A percentile compares a stretch with the other conserved stretches of the same genome.
Conservation (phyloP, 23 tunicate species). For the Styela plicata region DNA sequence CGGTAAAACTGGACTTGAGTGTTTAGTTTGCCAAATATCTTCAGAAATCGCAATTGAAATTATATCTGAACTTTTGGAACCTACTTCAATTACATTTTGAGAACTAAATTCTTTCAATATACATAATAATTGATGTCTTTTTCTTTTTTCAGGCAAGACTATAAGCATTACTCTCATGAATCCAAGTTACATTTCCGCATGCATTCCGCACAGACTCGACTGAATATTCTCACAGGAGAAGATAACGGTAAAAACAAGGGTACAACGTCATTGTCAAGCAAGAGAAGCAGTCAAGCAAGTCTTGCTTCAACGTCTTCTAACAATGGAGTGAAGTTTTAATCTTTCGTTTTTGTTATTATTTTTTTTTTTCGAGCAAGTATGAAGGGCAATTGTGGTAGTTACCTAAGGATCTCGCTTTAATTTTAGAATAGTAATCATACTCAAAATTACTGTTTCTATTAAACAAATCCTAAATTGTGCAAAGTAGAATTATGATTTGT, state of each 20-base stretch:
- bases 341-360: neutral
- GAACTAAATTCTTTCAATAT: no score
- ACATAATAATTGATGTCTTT: no score
- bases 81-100: no score
- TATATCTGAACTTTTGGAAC: no score
- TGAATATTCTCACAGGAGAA: constrained; percentile 28
- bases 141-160: constrained; percentile 56
- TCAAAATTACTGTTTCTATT: neutral
- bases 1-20: no score
- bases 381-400: neutral
- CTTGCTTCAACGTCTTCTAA: neutral
- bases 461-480: neutral
- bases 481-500: neutral
- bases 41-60: no score
- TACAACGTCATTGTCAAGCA: neutral
- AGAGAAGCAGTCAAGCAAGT: neutral
- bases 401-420: neutral
- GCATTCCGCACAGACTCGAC: constrained; percentile 74
- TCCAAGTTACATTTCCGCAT: constrained; percentile 83
- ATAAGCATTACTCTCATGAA: constrained; percentile 87
- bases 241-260: constrained; percentile 10
- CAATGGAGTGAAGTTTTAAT: neutral
- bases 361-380: neutral
- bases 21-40: no score
- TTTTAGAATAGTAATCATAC: neutral